Evolutionary conservation across 1,140 invertebrate genomes (phyloP), one percentile per base, ranked within the genome.

Genomic region (Daktulosphaira vitifoliae): DNA sequence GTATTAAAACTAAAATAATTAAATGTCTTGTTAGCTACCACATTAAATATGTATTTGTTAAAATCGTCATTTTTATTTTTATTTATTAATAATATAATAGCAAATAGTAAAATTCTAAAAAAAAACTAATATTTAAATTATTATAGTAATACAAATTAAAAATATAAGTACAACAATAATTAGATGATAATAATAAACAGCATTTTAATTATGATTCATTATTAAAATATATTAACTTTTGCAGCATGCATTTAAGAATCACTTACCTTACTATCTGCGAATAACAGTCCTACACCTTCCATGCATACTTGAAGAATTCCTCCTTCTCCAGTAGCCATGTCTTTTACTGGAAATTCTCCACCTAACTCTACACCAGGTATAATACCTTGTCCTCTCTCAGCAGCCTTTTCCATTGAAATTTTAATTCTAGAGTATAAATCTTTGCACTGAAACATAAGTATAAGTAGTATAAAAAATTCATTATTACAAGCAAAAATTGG

Each of bases 351-450:
- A 78, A 99, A 99, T 78, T 99, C 96, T 3, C 96, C 96, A 15
- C 96, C 96, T 15, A 99, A 81, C 76, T 98, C 96, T 13, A 78
- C 74, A 69, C 83, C 85, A 46, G 83, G 78, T 42, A 83, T 72
- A 75, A 87, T 77, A 73, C 88, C 81, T 79, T 89, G 79, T 74
- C 92, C 81, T 76, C 90, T 75, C 70, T 84, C 83, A 6, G 92
- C 94, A 46, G 95, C 93, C 69, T 92, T 84, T 77, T 98, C 96
- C 94, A 99, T 99, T 6, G 95, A 89, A 71, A 96, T 91, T 79
- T 99, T 98, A 70, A 99, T 97, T 74, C 92, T 95, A 76, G 96
- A 94, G 76, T 99, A 99, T 23, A 99, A 79, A 71, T 98, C 92
- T 76, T 95, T 94, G 77, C 96, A 98, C 93, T 98, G 76, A n/a